A percentile compares a stretch with the other conserved stretches of the same genome.
These are phyloP conservation scores for Acleris emargana DNA, from an alignment of 2,888 invertebrate species.

Conservation along the genomic window DNA sequence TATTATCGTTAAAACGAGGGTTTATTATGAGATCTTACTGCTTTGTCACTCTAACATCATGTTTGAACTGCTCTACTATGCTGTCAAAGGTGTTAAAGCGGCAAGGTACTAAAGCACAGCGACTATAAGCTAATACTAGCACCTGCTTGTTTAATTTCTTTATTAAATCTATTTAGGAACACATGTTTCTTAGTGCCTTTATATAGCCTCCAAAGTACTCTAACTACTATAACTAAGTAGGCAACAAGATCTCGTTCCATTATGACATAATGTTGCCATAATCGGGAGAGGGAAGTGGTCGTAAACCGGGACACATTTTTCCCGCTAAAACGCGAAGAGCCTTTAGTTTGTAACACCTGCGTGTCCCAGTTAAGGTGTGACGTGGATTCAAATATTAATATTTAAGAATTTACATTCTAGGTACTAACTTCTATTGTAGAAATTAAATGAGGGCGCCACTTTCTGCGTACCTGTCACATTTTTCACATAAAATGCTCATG, in stretches of 20 bases:
- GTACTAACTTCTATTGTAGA: too few species aligned
- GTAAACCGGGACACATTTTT: slow-evolving; percentile 40
- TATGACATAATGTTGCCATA: slow-evolving; percentile 28
- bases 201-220: neutral
- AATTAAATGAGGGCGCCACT: too few species aligned
- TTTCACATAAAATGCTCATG: too few species aligned
- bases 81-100: too few species aligned
- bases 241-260: slow-evolving; percentile 18
- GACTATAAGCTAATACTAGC: neutral
- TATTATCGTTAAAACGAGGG: too few species aligned
- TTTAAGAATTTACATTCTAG: too few species aligned
- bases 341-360: slow-evolving; percentile 41
- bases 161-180: neutral
- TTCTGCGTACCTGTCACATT: too few species aligned
- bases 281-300: slow-evolving; percentile 38
- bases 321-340: slow-evolving; percentile 41
- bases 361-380: slow-evolving; percentile 13
- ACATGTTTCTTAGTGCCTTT: neutral
- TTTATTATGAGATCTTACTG: too few species aligned
- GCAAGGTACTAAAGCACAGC: too few species aligned
- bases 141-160: neutral
- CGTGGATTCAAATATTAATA: neutral
- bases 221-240: slow-evolving; percentile 7
- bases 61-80: too few species aligned
- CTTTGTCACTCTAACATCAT: too few species aligned